Evolutionary conservation across 2,888 invertebrate species (phyloP), one percentile per base, ranked within the genome.

Genomic region (Linyphia triangularis): DNA sequence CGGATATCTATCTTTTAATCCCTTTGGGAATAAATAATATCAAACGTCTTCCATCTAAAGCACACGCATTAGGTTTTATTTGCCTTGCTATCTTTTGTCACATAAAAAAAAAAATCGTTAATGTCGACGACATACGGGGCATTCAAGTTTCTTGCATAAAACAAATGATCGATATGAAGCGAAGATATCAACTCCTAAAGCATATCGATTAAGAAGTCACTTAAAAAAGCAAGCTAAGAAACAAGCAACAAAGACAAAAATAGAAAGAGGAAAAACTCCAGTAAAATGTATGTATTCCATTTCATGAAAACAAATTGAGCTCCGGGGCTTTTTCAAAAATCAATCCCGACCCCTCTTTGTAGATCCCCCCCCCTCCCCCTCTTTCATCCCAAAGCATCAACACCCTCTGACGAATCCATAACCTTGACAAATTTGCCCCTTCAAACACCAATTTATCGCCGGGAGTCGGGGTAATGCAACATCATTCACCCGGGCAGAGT

Each of bases 191-290:
- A 28, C 70, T 67, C 63, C 33, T 37, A 51, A 84, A 75, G 75
- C 67, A 65, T 85, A 85, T 85, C 85, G 85, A 85, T 85, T 85
- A 85, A 85, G 79, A 79, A 85, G 72, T 85, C 85, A 85, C 85
- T 85, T 85, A 85, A 85, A 79, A 85, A 22, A 63, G 59, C 37
- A 30, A n/a, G n/a, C n/a, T n/a, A n/a, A n/a, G n/a, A n/a, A n/a
- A n/a, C n/a, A n/a, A n/a, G 61, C 22, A 43, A 10, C 22, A 16
- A 26, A 33, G 67, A n/a, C 16, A 5, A 16, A 84, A 67, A 37
- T 19, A 28, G 37, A 81, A 70, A 33, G 26, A 61, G 51, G 19
- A 51, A 51, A 51, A 51, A 9, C 3, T 40, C 59, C 33, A 85
- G 26, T 30, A 33, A 28, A 79, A 85, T 83, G 69, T 85, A 79